Percentiles rank a stretch among this genome's conserved stretches.
phyloP scores from a whole-genome alignment of 1,140 invertebrate species.

The Orussus abietinus region DNA sequence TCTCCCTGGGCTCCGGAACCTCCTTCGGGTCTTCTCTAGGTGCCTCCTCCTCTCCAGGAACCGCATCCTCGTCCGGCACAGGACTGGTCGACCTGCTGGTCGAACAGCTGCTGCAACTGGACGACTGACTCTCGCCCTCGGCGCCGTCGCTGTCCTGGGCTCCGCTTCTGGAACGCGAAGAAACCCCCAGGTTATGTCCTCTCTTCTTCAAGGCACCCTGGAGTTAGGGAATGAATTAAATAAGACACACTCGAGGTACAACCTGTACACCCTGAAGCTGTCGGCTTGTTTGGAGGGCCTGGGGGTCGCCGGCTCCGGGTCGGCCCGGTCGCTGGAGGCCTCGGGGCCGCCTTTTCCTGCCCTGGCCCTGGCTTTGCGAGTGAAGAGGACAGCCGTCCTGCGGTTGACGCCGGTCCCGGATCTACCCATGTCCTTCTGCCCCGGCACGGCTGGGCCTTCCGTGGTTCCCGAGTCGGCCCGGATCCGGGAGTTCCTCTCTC shows the following conservation, averaged over 20 bases:
- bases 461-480: slow-evolving; percentile 35
- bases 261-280: slow-evolving; percentile 60
- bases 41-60: slow-evolving; percentile 16
- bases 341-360: slow-evolving; percentile 48
- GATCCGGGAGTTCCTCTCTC: slow-evolving; percentile 38
- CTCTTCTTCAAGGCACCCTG: too few relatives aligned
- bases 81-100: slow-evolving; percentile 44
- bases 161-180: slow-evolving; percentile 43
- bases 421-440: slow-evolving; percentile 37
- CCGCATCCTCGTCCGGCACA: slow-evolving; percentile 27
- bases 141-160: slow-evolving; percentile 46
- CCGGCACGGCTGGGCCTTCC: too few relatives aligned
- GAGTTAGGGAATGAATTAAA: background rate
- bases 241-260: slow-evolving; percentile 16
- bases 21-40: slow-evolving; percentile 25
- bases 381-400: slow-evolving; percentile 78
- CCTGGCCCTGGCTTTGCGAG: slow-evolving; percentile 65
- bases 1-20: slow-evolving; percentile 25
- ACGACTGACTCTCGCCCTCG: slow-evolving; percentile 48
- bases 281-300: slow-evolving; percentile 55
- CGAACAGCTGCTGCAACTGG: slow-evolving; percentile 50
- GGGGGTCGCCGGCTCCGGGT: too few relatives aligned
- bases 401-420: slow-evolving; percentile 68
- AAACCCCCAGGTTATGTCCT: too few relatives aligned
- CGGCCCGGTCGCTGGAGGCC: too few relatives aligned